Conservation (phyloP, 2,797 vertebrate species). For the Ctenopoma kingsleyae region DNA sequence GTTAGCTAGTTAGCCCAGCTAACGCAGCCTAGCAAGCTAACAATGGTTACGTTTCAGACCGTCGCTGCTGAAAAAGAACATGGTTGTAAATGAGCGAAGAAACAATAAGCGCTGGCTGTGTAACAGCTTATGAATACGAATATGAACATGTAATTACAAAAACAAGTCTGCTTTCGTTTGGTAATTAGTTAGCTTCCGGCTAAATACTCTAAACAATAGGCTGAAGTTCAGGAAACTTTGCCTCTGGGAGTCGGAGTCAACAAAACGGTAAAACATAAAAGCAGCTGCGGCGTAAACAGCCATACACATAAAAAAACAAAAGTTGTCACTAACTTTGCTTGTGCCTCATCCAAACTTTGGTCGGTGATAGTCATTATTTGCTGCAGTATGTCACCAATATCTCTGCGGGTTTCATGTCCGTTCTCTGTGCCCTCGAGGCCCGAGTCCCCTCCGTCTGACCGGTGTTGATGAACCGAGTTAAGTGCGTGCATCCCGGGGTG, state of each 20-base stretch:
- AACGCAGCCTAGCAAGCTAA: slow-evolving; percentile 60
- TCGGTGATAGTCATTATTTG: slow-evolving; percentile 97
- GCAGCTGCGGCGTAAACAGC: neutral
- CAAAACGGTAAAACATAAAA: slow-evolving; percentile 38
- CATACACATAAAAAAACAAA: neutral
- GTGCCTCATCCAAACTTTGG: slow-evolving; percentile 97
- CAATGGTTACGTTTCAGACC: slow-evolving; percentile 42
- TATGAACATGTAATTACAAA: neutral
- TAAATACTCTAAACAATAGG: slow-evolving; percentile 62
- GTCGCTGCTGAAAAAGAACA: slow-evolving; percentile 6
- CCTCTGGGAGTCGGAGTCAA: slow-evolving; percentile 17
- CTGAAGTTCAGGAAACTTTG: slow-evolving; percentile 77
- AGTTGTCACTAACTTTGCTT: slow-evolving; percentile 90
- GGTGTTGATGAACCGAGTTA: slow-evolving; percentile 81
- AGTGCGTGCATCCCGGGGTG: slow-evolving; percentile 86
- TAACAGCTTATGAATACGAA: accelerated
- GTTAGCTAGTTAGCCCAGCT: slow-evolving; percentile 15
- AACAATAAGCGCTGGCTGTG: neutral
- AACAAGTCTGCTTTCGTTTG: neutral
- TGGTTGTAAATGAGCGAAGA: slow-evolving; percentile 8
- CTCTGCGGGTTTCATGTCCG: slow-evolving; percentile 89
- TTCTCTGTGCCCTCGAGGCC: slow-evolving; percentile 89
- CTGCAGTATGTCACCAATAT: slow-evolving; percentile 94
- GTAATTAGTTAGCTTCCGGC: neutral
- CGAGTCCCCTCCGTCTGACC: slow-evolving; percentile 81